Conservation (phyloP, 2,888 invertebrate genomes). For the Drosophila quinaria region DNA sequence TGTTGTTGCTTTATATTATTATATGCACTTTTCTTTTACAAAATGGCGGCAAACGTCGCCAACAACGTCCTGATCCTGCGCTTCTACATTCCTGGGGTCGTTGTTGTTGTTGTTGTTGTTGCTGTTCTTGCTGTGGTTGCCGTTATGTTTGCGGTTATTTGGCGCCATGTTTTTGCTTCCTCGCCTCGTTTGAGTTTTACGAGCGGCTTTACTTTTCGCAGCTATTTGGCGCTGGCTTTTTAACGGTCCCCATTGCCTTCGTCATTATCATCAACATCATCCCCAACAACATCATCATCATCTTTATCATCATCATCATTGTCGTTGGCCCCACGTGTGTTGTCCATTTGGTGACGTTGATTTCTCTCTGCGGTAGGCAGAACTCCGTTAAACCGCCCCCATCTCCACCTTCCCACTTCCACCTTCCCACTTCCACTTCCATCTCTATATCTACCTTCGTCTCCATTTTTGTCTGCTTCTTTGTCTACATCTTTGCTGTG, state of each 20-base stretch:
- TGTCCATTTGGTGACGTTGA: slow-evolving; percentile 76
- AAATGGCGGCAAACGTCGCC: slow-evolving; percentile 81
- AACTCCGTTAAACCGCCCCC: slow-evolving; percentile 40
- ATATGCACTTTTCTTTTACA: slow-evolving; percentile 82
- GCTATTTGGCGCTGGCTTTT: slow-evolving; percentile 79
- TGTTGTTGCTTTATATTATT: slow-evolving; percentile 76
- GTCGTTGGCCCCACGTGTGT: slow-evolving; percentile 69
- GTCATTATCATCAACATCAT: slow-evolving; percentile 25
- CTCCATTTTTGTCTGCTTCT: not conserved
- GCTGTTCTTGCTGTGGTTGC: slow-evolving; percentile 43
- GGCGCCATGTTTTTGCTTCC: slow-evolving; percentile 79
- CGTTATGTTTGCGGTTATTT: slow-evolving; percentile 83
- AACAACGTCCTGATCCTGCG: slow-evolving; percentile 54
- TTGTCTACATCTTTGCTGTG: slow-evolving; percentile 7
- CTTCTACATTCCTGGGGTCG: slow-evolving; percentile 19
- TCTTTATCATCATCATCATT: slow-evolving; percentile 9
- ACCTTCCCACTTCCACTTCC: too few relatives aligned
- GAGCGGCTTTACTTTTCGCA: slow-evolving; percentile 81
- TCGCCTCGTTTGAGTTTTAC: slow-evolving; percentile 82
- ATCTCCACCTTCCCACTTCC: not conserved
- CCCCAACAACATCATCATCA: not conserved
- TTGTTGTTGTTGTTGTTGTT: slow-evolving; percentile 51
- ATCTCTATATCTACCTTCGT: not conserved
- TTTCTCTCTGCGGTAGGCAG: slow-evolving; percentile 72
- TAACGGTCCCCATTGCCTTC: slow-evolving; percentile 61